Evolutionary conservation across 2,888 invertebrate species (phyloP).

Genomic region (Coremacera marginata): DNA sequence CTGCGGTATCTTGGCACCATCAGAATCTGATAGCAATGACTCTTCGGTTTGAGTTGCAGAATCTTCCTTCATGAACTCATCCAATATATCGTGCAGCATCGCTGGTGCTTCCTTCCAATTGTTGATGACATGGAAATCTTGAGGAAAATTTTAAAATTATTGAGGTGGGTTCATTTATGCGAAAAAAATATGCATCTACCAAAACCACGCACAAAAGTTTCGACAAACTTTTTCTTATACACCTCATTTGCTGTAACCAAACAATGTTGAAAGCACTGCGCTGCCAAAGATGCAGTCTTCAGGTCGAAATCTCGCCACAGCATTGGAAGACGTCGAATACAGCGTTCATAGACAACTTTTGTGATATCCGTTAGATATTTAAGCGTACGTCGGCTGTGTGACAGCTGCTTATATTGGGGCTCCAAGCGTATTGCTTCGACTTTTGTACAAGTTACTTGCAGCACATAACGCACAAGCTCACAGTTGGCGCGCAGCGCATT

Average conservation of each 20-base stretch:
- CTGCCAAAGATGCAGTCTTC: slow-evolving; percentile 69
- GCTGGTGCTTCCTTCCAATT: slow-evolving; percentile 55
- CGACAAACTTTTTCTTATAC: slow-evolving; percentile 61
- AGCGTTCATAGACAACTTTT: slow-evolving; percentile 66
- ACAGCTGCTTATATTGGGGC: slow-evolving; percentile 63
- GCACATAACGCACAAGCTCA: slow-evolving; percentile 72
- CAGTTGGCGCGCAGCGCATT: slow-evolving; percentile 70
- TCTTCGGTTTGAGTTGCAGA: slow-evolving; percentile 27
- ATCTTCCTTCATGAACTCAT: slow-evolving; percentile 58
- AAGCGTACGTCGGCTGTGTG: slow-evolving; percentile 61
- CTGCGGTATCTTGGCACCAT: slow-evolving; percentile 54
- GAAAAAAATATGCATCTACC: slow-evolving; percentile 50
- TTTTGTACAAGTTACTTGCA: slow-evolving; percentile 63
- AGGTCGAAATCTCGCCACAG: slow-evolving; percentile 71
- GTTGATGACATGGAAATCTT: slow-evolving; percentile 48
- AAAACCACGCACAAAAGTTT: slow-evolving; percentile 61
- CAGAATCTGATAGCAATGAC: slow-evolving; percentile 40
- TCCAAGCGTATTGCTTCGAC: slow-evolving; percentile 60
- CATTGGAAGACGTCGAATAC: slow-evolving; percentile 69
- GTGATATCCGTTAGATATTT: slow-evolving; percentile 62
- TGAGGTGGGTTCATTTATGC: background rate
- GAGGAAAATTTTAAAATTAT: background rate
- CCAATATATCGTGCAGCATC: slow-evolving; percentile 60
- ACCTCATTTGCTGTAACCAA: slow-evolving; percentile 59
- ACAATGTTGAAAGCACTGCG: slow-evolving; percentile 72